Base-by-base conservation (phyloP, 2,888 invertebrate species). In the Agrilus cyanescens region DNA sequence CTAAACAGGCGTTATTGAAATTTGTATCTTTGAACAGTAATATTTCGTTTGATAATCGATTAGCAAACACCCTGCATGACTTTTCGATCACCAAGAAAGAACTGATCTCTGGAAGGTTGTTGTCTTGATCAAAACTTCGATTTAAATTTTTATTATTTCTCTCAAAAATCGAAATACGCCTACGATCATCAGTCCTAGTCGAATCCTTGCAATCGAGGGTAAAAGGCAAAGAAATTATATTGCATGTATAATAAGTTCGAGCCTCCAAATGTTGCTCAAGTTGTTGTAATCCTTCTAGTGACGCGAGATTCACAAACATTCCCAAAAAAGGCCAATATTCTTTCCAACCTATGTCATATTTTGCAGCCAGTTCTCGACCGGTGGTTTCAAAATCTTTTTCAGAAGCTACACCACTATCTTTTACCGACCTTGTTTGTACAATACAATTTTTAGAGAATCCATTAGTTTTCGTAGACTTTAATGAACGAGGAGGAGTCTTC, bases 321-420 rank as follows among this genome's bases (percentile, higher is more conserved):
- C 84, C 82, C 12, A 95, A 68, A 61, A 95, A 95, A 5, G 83
- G 81, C 95, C 95, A 96, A 66, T 88, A 88, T 59, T 96, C 95
- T 47, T 79, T 82, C 94, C 94, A 95, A 8, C 77, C 75, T 0
- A 88, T 73, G 41, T 81, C 73, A 62, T 78, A 75, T 61, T 84
- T 74, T 48, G 76, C 75, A 0, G 89, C 87, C 49, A 85, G 61
- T 50, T 73, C 70, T 56, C 82, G 81, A 48, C 89, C 93, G 33
- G 88, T 76, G 53, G 80, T 68, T 65, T 95, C 94, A n/a, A 93
- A 69, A 0, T 94, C 94, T 60, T 93, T 94, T 44, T 84, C 81
- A 25, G 80, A 74, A 60, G 94, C 93, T 6, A 38, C 13, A 2
- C 46, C 18, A 12, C 52, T 51, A 6, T 41, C 40, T 2, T 40